Base-by-base conservation (phyloP, 2,113 vertebrate genomes). In the Microcebus jonahi region DNA sequence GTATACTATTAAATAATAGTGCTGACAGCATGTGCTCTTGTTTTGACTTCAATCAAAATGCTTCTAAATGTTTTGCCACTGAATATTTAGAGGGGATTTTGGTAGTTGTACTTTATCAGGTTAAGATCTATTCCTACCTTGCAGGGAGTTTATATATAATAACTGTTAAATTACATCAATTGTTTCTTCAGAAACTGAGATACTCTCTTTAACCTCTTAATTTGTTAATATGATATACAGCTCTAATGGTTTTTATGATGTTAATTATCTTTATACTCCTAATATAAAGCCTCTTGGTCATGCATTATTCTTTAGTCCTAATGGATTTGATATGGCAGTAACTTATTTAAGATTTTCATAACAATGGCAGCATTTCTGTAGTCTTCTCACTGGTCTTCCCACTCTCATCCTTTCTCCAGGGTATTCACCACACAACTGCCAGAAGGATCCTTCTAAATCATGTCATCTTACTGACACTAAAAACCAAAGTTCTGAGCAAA, bases 41-140 rank as follows among this genome's bases (percentile, higher is more conserved):
- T 90, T n/a, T 36, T 89, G 4, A 63, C 31, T 89, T 95, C 42
- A 59, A 29, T 81, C 50, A 90, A 96, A 97, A 45, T 90, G 18
- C 21, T 86, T 96, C 75, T 61, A 82, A 87, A 89, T 63, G 2
- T 90, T 71, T 82, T 77, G 5, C 23, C 27, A n/a, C 42, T 77
- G 57, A 65, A 68, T 89, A 25, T 92, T 95, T 90, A 45, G 57
- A 67, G 23, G 57, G 55, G 2, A 68, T 36, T 20, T 80, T 82
- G 14, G 15, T 76, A 59, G 45, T 27, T 86, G 45, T 50, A 11
- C 14, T 59, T 90, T n/a, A 70, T 48, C 45, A 73, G 68, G 18
- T 29, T 84, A 86, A 93, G 39, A 71, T 68, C 27, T 83, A 20
- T 65, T n/a, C 27, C 36, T 96, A 88, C 36, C 20, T 89, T 71